phyloP scores from a whole-genome alignment of 2,888 invertebrate species.

The Diaperis boleti region DNA sequence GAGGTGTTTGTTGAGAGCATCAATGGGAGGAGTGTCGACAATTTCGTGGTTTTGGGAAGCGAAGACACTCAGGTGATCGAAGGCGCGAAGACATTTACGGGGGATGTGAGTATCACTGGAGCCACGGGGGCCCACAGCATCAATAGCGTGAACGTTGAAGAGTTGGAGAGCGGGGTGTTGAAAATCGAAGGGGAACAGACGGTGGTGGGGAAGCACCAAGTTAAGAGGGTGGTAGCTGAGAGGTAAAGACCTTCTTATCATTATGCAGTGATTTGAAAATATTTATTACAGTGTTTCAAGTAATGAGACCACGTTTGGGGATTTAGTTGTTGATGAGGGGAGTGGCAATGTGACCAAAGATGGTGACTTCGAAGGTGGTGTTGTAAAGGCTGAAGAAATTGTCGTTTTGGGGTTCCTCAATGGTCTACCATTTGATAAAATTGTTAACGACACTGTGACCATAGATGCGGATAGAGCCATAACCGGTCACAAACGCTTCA shows the following conservation, averaged over 20 bases:
- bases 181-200: conserved; percentile 66
- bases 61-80: conserved; percentile 65
- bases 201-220: conserved; percentile 63
- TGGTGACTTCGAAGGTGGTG: conserved; percentile 44
- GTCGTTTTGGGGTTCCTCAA: conserved; percentile 54
- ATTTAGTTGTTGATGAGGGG: neutral
- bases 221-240: conserved; percentile 60
- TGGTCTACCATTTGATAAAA: conserved; percentile 53
- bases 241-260: too few relatives aligned
- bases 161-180: conserved; percentile 64
- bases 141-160: conserved; percentile 66
- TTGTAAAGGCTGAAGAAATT: conserved; percentile 44
- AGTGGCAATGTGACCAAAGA: conserved; percentile 41
- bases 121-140: conserved; percentile 64
- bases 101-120: conserved; percentile 64
- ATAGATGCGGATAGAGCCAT: conserved; percentile 42
- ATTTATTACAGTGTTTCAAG: conserved; percentile 16
- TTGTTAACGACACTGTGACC: conserved; percentile 59
- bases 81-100: conserved; percentile 67
- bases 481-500: conserved; percentile 56
- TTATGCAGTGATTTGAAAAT: neutral
- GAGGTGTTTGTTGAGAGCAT: conserved; percentile 65
- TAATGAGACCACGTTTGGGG: conserved; percentile 6
- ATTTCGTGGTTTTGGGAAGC: conserved; percentile 64
- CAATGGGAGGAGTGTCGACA: conserved; percentile 64